A percentile compares a stretch with the other conserved stretches of the same genome.
These are phyloP conservation scores for Balanococcus diminutus DNA, from an alignment of 2,888 invertebrate species.

Conservation along the genomic window DNA sequence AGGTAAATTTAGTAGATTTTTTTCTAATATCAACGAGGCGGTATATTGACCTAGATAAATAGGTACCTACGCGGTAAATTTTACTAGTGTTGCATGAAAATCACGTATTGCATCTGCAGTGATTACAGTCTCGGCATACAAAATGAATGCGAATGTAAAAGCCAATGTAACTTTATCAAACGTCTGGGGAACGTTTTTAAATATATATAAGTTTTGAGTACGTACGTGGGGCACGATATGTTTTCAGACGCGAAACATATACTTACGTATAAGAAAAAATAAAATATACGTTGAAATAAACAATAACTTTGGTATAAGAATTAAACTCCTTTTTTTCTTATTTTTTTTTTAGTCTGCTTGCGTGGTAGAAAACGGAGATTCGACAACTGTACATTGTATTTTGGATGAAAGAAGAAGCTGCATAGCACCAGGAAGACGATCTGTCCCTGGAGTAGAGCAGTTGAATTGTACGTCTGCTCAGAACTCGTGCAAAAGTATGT, in stretches of 20 bases:
- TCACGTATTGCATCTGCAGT: conserved; percentile 46
- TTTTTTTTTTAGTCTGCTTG: conserved; percentile 44
- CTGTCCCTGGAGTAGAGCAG: conserved; percentile 47
- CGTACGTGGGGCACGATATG: background rate
- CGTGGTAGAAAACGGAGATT: conserved; percentile 47
- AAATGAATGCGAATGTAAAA: conserved; percentile 32
- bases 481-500: conserved; percentile 50
- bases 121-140: conserved; percentile 42
- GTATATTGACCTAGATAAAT: conserved; percentile 41
- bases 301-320: background rate
- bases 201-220: background rate
- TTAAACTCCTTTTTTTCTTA: background rate
- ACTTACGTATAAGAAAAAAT: background rate
- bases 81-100: conserved; percentile 23
- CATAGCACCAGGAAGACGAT: conserved; percentile 36
- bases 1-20: background rate
- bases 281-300: background rate
- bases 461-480: conserved; percentile 43
- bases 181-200: conserved; percentile 11
- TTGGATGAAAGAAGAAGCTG: conserved; percentile 45
- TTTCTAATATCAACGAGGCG: background rate
- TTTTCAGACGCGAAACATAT: background rate
- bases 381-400: conserved; percentile 42
- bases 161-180: conserved; percentile 1
- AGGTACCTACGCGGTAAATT: background rate